Percentiles rank a stretch among this genome's conserved stretches.
Evolutionary conservation across 2,888 invertebrate genomes (phyloP).

Genomic region (Hypercompe scribonia): DNA sequence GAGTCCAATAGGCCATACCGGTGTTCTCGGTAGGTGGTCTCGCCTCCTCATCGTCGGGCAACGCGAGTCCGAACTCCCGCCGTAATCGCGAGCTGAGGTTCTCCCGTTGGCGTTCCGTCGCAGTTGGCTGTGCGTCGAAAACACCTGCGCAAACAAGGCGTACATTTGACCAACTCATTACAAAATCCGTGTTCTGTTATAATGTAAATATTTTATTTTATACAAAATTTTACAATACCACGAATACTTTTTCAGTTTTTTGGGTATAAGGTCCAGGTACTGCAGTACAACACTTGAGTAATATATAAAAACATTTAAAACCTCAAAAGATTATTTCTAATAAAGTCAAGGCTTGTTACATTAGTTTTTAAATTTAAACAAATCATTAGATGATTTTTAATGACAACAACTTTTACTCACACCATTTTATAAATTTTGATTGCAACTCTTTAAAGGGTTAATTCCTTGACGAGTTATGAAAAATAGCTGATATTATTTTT

Average conservation of each 20-base stretch:
- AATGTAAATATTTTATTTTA: background rate
- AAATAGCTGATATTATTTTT: no score
- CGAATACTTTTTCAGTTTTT: background rate
- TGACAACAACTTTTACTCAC: no score
- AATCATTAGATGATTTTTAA: no score
- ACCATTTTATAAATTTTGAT: no score
- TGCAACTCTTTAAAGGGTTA: no score
- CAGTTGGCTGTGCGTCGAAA: slow-evolving; percentile 94
- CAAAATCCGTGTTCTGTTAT: background rate
- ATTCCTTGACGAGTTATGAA: no score
- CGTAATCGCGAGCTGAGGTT: slow-evolving; percentile 94
- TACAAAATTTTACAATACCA: background rate
- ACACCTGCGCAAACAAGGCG: slow-evolving; percentile 84
- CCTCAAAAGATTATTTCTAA: no score
- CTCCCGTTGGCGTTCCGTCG: slow-evolving; percentile 94
- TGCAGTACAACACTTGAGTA: no score
- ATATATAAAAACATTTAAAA: no score
- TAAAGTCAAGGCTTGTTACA: no score
- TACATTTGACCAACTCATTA: background rate
- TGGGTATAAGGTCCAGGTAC: background rate
- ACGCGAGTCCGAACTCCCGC: slow-evolving; percentile 92
- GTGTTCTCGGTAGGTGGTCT: slow-evolving; percentile 80
- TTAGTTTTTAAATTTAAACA: no score
- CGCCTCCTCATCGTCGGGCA: slow-evolving; percentile 89
- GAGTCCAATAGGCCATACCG: slow-evolving; percentile 53